Evolutionary conservation across 2,113 vertebrate genomes (phyloP), one percentile per base, ranked within the genome.

Genomic region (Lepisosteus osseus): DNA sequence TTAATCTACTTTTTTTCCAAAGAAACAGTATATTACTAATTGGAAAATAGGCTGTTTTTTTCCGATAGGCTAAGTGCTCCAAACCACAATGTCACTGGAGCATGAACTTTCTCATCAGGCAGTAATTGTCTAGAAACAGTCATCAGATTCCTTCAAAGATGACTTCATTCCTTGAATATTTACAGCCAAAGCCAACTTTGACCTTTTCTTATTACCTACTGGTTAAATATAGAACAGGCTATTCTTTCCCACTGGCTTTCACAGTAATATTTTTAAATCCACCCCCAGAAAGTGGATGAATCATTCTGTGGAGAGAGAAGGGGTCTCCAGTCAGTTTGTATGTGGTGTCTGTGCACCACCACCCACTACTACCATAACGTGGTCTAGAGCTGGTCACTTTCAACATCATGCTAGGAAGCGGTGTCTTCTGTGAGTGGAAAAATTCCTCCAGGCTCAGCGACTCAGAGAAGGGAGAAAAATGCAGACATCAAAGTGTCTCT

Each of bases 221-320:
- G 82, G 84, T 91, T 91, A 93, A 91, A 93, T 86, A 85, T 89
- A 94, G 91, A 90, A 85, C 78, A 80, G 40, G 78, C 80, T 90
- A 81, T 75, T 82, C 84, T 86, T 89, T 88, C 88, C 88, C 89
- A 83, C 75, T 84, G 61, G 75, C 72, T 84, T 79, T 84, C 76
- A 82, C 83, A 81, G 73, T 43, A 72, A 75, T 80, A 86, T 84
- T 84, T 84, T 86, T 87, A 85, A 81, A 74, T 86, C 86, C 83
- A 75, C 89, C 88, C 83, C 90, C 78, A 77, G 45, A 75, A 59
- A 29, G 17, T 54, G 70, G 61, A 15, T 88, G 88, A 90, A 79
- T 87, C 87, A 84, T 56, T 51, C 77, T 78, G 86, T 67, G 74
- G 68, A 59, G 74, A 78, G 57, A 63, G 78, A 79, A 76, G 61